phyloP scores from a whole-genome alignment of 2,888 invertebrate species.

The Scaeva pyrastri region DNA sequence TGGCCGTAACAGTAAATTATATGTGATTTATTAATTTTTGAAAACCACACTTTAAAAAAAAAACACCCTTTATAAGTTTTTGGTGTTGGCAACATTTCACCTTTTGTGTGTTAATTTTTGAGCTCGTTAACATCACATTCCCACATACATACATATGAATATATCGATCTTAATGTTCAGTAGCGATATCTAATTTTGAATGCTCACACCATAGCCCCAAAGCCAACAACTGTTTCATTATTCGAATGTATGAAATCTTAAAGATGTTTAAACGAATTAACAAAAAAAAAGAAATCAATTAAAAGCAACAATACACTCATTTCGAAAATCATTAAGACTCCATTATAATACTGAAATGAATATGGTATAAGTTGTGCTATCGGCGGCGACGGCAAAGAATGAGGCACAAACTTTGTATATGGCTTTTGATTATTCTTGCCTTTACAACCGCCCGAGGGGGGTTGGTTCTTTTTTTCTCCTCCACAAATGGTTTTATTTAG shows the following conservation, averaged over 20 bases:
- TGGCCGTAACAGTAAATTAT: too few species aligned
- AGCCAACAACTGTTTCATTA: neutral
- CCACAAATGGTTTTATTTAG: constrained; percentile 77
- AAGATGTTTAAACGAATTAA: neutral
- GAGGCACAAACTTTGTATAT: constrained; percentile 10
- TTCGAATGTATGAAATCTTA: neutral
- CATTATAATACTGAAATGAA: constrained; percentile 60
- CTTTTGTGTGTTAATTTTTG: neutral
- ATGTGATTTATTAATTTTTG: too few species aligned
- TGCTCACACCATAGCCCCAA: neutral
- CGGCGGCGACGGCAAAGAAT: constrained; percentile 21
- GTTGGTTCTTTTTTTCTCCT: constrained; percentile 56
- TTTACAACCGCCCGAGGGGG: constrained; percentile 7
- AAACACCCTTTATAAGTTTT: too few species aligned
- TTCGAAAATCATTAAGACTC: constrained; percentile 60
- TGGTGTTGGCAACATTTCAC: neutral
- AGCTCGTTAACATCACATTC: constrained; percentile 3
- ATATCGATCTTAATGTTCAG: neutral
- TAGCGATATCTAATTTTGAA: constrained; percentile 10
- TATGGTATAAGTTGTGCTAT: constrained; percentile 13
- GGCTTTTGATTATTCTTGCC: constrained; percentile 29
- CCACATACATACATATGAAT: neutral
- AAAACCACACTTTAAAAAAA: too few species aligned
- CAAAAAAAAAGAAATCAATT: constrained; percentile 42
- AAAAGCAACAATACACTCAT: constrained; percentile 45